phyloP scores from a whole-genome alignment of 2,888 invertebrate species.

The Sympetrum striolatum region DNA sequence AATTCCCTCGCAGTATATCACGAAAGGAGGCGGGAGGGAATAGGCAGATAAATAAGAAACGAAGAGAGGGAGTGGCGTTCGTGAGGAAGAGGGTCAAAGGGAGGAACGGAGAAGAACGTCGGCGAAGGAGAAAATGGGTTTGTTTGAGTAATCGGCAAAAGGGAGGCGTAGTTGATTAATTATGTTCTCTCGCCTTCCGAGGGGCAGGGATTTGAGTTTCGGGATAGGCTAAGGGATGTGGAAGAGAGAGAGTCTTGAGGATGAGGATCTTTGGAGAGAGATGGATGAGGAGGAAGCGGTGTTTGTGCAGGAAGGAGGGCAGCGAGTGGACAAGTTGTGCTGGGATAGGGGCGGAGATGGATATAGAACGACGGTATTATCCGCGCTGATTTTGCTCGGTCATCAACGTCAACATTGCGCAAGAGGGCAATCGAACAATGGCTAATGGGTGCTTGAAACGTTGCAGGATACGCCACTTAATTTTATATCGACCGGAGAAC shows the following conservation, averaged over 20 bases:
- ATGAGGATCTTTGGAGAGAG: background rate
- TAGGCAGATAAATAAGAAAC: background rate
- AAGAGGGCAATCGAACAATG: conserved; percentile 13
- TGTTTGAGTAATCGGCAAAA: background rate
- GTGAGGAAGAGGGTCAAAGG: background rate
- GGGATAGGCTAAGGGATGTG: background rate
- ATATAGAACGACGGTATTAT: background rate
- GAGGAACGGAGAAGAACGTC: background rate
- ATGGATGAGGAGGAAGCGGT: background rate
- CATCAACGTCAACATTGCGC: conserved; percentile 16
- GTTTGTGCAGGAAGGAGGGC: background rate
- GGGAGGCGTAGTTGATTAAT: background rate
- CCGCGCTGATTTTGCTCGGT: background rate
- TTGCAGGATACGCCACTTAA: background rate
- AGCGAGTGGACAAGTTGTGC: background rate
- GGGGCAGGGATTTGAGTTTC: background rate
- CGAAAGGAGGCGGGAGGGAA: background rate
- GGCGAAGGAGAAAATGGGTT: background rate
- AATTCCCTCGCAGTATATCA: background rate
- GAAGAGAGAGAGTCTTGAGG: background rate
- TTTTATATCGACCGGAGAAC: background rate
- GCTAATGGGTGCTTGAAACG: conserved; percentile 18
- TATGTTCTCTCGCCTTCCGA: background rate
- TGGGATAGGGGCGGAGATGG: background rate
- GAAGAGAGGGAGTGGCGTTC: background rate